phyloP scores from a whole-genome alignment of 2,797 vertebrate species.

The Chromobotia macracanthus region DNA sequence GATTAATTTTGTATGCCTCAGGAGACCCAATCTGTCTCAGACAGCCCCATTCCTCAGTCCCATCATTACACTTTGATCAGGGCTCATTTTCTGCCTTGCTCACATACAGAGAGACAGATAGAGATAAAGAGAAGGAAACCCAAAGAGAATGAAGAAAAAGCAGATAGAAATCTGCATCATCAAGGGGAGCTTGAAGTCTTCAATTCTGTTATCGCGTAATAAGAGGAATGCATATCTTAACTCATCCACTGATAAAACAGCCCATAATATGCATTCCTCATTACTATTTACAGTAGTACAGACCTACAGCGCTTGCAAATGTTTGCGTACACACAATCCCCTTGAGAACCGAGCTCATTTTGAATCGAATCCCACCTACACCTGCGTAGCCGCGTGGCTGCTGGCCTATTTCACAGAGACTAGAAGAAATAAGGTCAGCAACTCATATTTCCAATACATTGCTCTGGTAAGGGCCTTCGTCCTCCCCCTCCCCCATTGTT shows the following conservation, averaged over 20 bases:
- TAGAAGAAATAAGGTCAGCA: constrained; percentile 52
- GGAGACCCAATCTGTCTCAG: constrained; percentile 42
- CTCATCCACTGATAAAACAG: constrained; percentile 22
- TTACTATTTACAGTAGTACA: constrained; percentile 15
- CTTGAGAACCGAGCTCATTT: constrained; percentile 38
- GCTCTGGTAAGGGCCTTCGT: constrained; percentile 43
- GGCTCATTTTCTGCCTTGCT: constrained; percentile 47
- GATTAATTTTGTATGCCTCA: constrained; percentile 42
- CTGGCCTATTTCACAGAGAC: constrained; percentile 38
- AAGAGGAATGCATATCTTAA: constrained; percentile 13
- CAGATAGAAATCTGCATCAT: constrained; percentile 34
- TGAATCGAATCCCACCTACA: constrained; percentile 31
- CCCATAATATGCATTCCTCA: not conserved
- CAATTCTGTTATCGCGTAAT: constrained; percentile 12
- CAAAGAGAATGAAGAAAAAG: constrained; percentile 1
- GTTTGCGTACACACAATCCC: constrained; percentile 1
- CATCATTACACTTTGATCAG: constrained; percentile 55
- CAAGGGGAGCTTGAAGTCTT: constrained; percentile 39
- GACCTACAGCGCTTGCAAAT: constrained; percentile 5
- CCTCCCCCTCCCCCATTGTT: constrained; percentile 8
- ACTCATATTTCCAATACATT: constrained; percentile 51
- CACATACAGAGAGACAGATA: constrained; percentile 5
- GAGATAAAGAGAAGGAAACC: constrained; percentile 21
- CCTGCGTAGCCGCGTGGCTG: constrained; percentile 20
- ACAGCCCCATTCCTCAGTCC: constrained; percentile 43